A percentile compares a stretch with the other conserved stretches of the same genome.
These are phyloP conservation scores for Chloroceryle amazona DNA, from an alignment of 2,797 vertebrate species.

Conservation along the genomic window DNA sequence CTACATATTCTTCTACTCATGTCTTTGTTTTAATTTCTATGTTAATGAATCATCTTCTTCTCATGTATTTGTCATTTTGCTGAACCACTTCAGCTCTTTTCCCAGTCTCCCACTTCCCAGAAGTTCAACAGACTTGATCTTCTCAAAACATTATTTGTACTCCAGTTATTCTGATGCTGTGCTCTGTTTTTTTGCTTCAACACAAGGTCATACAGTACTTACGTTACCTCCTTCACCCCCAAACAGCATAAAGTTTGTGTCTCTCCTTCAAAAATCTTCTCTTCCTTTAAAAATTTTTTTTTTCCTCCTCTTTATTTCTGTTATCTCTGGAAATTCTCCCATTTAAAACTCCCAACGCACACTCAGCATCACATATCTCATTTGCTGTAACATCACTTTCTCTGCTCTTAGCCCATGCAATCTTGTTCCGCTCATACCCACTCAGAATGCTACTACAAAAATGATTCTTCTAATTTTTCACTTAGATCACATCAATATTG, in stretches of 20 bases:
- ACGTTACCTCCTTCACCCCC: not conserved
- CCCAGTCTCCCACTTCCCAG: not conserved
- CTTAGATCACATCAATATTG: not conserved
- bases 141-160: not conserved
- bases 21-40: not conserved
- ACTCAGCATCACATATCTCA: not conserved
- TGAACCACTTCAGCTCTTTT: not conserved
- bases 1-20: not conserved
- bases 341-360: not conserved
- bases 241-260: not conserved
- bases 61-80: not conserved
- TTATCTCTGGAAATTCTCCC: not conserved
- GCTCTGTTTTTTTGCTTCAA: not conserved
- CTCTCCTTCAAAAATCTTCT: not conserved
- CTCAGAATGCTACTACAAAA: constrained; percentile 4
- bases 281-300: not conserved
- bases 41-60: not conserved
- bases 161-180: not conserved
- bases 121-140: not conserved
- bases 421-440: not conserved
- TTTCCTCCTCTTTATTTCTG: not conserved
- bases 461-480: not conserved
- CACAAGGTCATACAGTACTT: not conserved
- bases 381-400: constrained; percentile 36
- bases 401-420: constrained; percentile 23